These are phyloP conservation scores for Neolamprologus fasciatus DNA, from an alignment of 2,113 vertebrate species.

Conservation along the genomic window DNA sequence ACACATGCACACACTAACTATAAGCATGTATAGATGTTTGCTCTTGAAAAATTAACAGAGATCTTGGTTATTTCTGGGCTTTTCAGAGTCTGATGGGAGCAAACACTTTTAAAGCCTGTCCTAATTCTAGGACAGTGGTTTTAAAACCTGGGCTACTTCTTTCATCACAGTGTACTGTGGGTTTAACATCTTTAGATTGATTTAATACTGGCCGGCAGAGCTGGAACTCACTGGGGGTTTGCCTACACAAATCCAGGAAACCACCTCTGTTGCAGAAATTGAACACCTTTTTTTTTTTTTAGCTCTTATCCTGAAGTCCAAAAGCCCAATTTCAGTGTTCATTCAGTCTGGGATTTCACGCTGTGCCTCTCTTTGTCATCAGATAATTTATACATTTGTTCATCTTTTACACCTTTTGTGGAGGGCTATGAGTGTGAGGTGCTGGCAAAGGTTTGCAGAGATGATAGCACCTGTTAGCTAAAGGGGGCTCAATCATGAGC, in stretches of 20 bases:
- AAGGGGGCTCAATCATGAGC: slow-evolving; percentile 45
- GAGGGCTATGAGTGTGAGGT: background rate
- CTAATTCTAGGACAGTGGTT: slow-evolving; percentile 34
- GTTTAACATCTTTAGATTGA: background rate
- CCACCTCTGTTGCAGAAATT: background rate
- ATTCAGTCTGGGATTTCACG: slow-evolving; percentile 23
- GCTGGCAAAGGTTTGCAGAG: slow-evolving; percentile 3
- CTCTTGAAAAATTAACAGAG: slow-evolving; percentile 34
- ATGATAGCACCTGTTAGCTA: slow-evolving; percentile 52
- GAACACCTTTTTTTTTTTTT: background rate
- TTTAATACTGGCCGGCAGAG: background rate
- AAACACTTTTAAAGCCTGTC: slow-evolving; percentile 27
- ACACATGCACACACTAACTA: background rate
- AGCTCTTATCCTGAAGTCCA: background rate
- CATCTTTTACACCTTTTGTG: slow-evolving; percentile 12
- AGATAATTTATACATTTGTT: slow-evolving; percentile 48
- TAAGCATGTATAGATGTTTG: slow-evolving; percentile 15
- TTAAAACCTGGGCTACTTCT: slow-evolving; percentile 43
- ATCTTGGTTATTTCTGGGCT: slow-evolving; percentile 44
- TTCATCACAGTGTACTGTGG: slow-evolving; percentile 17
- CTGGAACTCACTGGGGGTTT: background rate
- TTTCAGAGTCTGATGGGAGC: slow-evolving; percentile 35
- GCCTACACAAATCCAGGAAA: background rate
- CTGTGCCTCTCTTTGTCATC: slow-evolving; percentile 26
- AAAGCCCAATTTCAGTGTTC: slow-evolving; percentile 4